These are phyloP conservation scores for Myotis davidii DNA, from an alignment of 2,113 vertebrate species.

Conservation along the genomic window DNA sequence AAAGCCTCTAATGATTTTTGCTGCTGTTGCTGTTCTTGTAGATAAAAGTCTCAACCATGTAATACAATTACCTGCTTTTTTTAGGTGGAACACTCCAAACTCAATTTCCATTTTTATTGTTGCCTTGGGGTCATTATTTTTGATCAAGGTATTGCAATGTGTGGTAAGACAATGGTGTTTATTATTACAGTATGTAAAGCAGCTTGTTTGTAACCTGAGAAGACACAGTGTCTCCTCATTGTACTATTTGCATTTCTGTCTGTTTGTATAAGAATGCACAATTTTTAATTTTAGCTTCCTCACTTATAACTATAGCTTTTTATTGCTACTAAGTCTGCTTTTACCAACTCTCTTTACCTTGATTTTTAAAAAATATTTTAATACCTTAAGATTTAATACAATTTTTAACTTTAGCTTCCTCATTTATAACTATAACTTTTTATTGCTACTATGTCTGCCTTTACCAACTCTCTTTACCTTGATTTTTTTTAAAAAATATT, in stretches of 20 bases:
- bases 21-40: neutral
- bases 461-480: neutral
- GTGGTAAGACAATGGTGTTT: neutral
- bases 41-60: neutral
- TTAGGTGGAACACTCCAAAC: neutral
- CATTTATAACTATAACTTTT: neutral
- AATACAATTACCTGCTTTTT: neutral
- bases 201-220: neutral
- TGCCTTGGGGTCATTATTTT: neutral
- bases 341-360: neutral
- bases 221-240: neutral
- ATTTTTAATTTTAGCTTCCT: slow-evolving; percentile 11
- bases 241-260: neutral
- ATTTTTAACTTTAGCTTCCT: slow-evolving; percentile 12
- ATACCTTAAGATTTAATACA: neutral
- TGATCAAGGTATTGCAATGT: neutral
- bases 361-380: slow-evolving; percentile 8
- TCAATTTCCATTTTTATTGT: neutral
- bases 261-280: neutral
- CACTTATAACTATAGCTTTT: neutral
- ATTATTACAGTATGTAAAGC: neutral
- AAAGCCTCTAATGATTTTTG: neutral
- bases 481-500: neutral
- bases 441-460: neutral
- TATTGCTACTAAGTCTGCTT: neutral